Evolutionary conservation across 2,797 vertebrate genomes (phyloP), one percentile per base, ranked within the genome.

Genomic region (Poeciliopsis gracilis): DNA sequence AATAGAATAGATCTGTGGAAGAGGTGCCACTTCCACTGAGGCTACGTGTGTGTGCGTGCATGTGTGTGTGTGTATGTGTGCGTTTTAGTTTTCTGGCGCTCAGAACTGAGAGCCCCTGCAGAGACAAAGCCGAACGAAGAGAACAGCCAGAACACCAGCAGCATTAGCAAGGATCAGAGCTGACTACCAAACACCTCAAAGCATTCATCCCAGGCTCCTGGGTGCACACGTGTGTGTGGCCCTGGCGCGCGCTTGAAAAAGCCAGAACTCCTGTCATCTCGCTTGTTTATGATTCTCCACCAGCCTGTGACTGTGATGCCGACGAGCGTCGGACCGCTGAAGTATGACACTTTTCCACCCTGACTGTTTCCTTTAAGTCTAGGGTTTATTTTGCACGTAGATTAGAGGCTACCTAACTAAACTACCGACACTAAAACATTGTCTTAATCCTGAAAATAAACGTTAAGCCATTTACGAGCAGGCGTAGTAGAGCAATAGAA

Each of bases 21-120:
- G 82, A 85, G 82, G 84, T 76, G 75, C 51, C 51, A 63, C 78
- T 90, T 91, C 82, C 87, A 92, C 90, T 89, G 3, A 33, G 33
- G 33, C 33, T 33, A 33, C 3, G 33, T 33, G 33, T 33, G 33
- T 75, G 57, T 82, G 80, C 76, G 77, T 82, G 77, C 74, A 86
- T 81, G 77, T 83, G 84, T 80, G 76, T 81, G 80, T 77, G 77
- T 81, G 77, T 80, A 75, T 84, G 83, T 80, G 80, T 77, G 76
- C 76, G 73, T 74, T 67, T 75, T 23, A 70, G 84, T 80, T 87
- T 38, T 90, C 81, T 53, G 79, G 79, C 77, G 71, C 80, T 86
- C 15, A 47, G 81, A 61, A 79, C 70, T 76, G 70, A 86, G 84
- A 41, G 73, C 75, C 78, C 77, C 77, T 20, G 77, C 76, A 81